These are phyloP conservation scores for Pseudopipra pipra DNA, from an alignment of 2,113 vertebrate species.

Conservation along the genomic window DNA sequence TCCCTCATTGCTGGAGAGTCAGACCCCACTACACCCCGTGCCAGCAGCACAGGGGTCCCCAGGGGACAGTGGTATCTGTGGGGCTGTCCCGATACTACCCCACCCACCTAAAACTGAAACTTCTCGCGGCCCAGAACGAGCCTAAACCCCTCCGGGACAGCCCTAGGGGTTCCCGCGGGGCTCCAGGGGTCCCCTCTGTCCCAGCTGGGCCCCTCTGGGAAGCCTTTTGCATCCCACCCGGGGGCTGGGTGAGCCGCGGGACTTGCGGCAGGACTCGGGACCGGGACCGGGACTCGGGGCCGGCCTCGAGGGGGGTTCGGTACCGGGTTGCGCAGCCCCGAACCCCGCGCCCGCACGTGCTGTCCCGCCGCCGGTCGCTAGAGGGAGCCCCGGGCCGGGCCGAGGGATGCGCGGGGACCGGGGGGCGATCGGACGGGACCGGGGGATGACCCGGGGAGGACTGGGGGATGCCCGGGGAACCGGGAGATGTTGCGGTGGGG, in stretches of 20 bases:
- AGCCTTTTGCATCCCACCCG: neutral
- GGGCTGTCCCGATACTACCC: neutral
- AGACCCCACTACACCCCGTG: accelerated
- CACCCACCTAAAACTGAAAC: neutral
- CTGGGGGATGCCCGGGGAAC: neutral
- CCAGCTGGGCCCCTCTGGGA: neutral
- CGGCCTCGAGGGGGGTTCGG: accelerated
- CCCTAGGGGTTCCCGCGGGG: too few species aligned
- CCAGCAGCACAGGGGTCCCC: neutral
- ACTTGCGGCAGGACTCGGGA: neutral
- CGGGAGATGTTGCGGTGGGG: neutral
- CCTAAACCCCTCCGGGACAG: too few species aligned
- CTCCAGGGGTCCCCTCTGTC: accelerated
- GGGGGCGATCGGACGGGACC: too few species aligned
- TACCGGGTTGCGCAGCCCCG: neutral
- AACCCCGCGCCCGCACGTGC: neutral
- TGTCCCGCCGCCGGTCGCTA: neutral
- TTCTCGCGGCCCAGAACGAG: accelerated
- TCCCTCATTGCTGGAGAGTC: neutral
- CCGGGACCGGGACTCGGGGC: neutral
- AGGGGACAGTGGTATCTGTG: neutral
- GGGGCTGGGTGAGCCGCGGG: neutral
- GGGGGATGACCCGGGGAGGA: neutral
- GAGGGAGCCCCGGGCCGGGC: neutral
- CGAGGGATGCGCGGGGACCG: neutral